These are phyloP conservation scores for Neostethus bicornis DNA, from an alignment of 2,797 vertebrate genomes.

Conservation along the genomic window DNA sequence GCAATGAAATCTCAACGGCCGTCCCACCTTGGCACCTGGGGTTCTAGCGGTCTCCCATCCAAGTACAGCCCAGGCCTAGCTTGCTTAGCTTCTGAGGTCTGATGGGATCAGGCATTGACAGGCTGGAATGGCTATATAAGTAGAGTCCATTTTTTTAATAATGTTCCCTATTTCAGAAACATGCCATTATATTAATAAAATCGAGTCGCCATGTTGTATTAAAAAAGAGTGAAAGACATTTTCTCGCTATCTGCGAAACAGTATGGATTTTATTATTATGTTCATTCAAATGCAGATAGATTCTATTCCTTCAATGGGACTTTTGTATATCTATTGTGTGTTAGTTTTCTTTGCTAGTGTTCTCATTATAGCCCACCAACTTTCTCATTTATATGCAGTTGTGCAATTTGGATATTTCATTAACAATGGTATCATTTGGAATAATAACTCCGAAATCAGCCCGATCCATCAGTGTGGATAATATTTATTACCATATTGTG, in stretches of 20 bases:
- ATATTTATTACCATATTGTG: slow-evolving; percentile 42
- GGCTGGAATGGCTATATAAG: no score
- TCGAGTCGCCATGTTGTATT: no score
- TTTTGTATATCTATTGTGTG: no score
- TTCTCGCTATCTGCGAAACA: background rate
- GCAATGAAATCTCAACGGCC: no score
- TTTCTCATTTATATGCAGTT: slow-evolving; percentile 1
- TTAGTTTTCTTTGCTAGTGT: background rate
- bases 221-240: background rate
- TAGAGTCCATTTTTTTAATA: no score
- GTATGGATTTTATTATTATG: background rate
- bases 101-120: no score
- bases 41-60: no score
- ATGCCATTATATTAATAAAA: no score
- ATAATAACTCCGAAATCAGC: slow-evolving; percentile 40
- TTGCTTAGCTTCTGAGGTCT: no score
- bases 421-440: slow-evolving; percentile 8
- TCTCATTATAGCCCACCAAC: background rate
- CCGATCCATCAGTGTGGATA: slow-evolving; percentile 30
- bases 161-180: no score
- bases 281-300: background rate
- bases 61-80: no score
- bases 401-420: slow-evolving; percentile 16
- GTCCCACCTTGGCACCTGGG: no score
- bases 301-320: background rate